A percentile compares a stretch with the other conserved stretches of the same genome.
Evolutionary conservation across 2,797 vertebrate genomes (phyloP).

Genomic region (Propithecus perrieri): DNA sequence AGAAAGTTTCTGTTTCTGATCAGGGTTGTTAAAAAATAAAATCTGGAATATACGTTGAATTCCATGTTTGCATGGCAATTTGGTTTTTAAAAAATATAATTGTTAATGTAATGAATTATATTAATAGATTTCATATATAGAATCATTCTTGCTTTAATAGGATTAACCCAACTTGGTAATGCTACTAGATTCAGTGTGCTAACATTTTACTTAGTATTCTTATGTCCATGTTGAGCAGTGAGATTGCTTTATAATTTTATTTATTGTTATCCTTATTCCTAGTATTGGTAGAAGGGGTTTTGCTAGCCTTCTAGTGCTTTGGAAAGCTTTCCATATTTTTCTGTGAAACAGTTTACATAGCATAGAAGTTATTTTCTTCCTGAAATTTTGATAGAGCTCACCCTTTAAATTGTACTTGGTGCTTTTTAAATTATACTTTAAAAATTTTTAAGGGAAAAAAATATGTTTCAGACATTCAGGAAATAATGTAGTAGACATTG

Average conservation of each 20-base stretch:
- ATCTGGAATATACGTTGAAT: neutral
- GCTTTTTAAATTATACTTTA: neutral
- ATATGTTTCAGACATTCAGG: neutral
- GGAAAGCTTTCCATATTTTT: neutral
- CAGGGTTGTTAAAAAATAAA: slow-evolving; percentile 34
- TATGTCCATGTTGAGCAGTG: neutral
- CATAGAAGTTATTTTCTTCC: neutral
- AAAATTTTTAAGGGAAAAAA: slow-evolving; percentile 12
- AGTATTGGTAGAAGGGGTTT: neutral
- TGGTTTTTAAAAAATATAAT: neutral
- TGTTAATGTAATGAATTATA: neutral
- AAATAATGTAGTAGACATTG: neutral
- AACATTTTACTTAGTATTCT: neutral
- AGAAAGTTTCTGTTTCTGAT: neutral
- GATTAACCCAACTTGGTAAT: neutral
- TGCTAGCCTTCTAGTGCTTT: neutral
- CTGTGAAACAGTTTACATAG: neutral
- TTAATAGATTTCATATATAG: neutral
- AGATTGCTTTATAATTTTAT: neutral
- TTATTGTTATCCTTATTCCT: neutral
- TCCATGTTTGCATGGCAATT: neutral
- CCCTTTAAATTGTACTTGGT: neutral
- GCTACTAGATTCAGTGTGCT: neutral
- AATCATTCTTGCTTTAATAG: neutral
- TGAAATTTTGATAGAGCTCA: neutral